Conservation (phyloP, 2,888 invertebrate genomes). For the Eremobia ochroleuca region DNA sequence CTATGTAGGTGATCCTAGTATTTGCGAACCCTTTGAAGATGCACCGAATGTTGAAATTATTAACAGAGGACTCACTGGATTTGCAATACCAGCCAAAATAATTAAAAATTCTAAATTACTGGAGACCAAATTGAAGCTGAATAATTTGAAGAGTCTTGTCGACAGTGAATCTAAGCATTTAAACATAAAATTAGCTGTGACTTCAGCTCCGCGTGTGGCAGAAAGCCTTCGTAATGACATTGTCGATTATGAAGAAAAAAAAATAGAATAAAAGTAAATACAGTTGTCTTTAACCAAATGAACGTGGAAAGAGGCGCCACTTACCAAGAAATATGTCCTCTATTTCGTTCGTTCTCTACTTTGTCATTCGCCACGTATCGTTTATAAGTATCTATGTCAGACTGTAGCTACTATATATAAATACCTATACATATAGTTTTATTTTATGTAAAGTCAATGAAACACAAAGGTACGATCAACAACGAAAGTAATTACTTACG, state of each 20-base stretch:
- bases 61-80: slow-evolving; percentile 85
- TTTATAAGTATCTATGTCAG: neutral
- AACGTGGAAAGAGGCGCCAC: neutral
- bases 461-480: neutral
- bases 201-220: slow-evolving; percentile 3
- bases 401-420: neutral
- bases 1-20: slow-evolving; percentile 74
- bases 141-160: slow-evolving; percentile 36
- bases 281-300: neutral
- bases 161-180: slow-evolving; percentile 21
- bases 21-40: slow-evolving; percentile 79
- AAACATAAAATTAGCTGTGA: slow-evolving; percentile 25
- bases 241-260: slow-evolving; percentile 37
- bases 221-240: slow-evolving; percentile 27
- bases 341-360: neutral
- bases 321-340: neutral
- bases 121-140: slow-evolving; percentile 65
- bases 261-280: slow-evolving; percentile 22
- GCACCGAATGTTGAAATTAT: slow-evolving; percentile 83
- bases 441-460: neutral
- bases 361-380: neutral
- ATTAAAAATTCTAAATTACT: slow-evolving; percentile 63
- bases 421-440: neutral
- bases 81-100: slow-evolving; percentile 81
- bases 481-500: neutral